These are phyloP conservation scores for Euthynnus affinis DNA, from an alignment of 2,797 vertebrate genomes.

Conservation along the genomic window DNA sequence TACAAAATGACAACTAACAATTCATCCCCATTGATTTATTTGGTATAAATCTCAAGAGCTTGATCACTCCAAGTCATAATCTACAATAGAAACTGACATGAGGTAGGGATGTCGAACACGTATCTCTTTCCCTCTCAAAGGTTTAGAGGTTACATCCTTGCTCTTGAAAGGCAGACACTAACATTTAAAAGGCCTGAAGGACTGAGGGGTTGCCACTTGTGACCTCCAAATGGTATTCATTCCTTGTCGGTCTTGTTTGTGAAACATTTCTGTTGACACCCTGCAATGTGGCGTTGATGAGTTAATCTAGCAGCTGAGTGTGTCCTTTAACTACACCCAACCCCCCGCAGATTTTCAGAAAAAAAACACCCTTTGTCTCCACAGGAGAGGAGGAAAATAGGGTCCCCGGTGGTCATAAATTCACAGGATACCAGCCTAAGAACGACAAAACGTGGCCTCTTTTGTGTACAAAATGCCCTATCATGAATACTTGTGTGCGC, in stretches of 20 bases:
- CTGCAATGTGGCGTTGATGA: constrained; percentile 90
- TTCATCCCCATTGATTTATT: constrained; percentile 52
- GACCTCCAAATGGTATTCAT: constrained; percentile 90
- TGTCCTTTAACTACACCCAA: constrained; percentile 82
- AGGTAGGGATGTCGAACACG: constrained; percentile 50
- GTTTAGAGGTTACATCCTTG: constrained; percentile 83
- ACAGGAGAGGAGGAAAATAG: constrained; percentile 64
- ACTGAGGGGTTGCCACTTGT: constrained; percentile 79
- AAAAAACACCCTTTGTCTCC: constrained; percentile 78
- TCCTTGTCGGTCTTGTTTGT: constrained; percentile 87
- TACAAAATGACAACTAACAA: constrained; percentile 49
- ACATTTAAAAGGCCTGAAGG: constrained; percentile 87
- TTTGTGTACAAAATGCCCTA: constrained; percentile 37
- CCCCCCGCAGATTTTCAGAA: constrained; percentile 78
- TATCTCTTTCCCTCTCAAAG: constrained; percentile 75
- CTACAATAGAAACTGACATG: constrained; percentile 65
- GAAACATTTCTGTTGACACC: constrained; percentile 91
- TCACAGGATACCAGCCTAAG: constrained; percentile 61
- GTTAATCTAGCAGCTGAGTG: constrained; percentile 91
- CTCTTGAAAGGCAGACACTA: constrained; percentile 86
- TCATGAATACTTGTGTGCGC: constrained; percentile 13
- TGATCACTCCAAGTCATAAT: constrained; percentile 56
- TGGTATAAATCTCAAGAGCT: constrained; percentile 48
- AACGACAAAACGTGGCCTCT: constrained; percentile 46
- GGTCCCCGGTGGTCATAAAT: constrained; percentile 71